phyloP scores from a whole-genome alignment of 2,888 invertebrate genomes.

The Hypomecis atomaria region DNA sequence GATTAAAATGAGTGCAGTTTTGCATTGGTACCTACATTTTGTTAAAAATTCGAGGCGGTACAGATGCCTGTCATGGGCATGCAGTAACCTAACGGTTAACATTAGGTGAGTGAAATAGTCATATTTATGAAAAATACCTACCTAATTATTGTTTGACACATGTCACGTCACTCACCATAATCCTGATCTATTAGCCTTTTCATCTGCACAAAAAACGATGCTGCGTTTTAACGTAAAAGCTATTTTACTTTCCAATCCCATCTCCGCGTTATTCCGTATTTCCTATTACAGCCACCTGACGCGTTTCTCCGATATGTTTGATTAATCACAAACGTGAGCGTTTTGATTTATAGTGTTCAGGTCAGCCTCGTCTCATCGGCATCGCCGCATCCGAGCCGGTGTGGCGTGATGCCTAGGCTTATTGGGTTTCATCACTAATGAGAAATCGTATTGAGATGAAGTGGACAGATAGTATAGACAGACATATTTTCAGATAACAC shows the following conservation, averaged over 20 bases:
- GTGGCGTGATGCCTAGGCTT: slow-evolving; percentile 36
- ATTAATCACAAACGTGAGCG: slow-evolving; percentile 77
- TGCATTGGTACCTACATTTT: too few relatives aligned
- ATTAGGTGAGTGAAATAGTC: too few relatives aligned
- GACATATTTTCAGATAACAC: background rate
- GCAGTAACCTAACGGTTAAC: too few relatives aligned
- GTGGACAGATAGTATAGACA: background rate
- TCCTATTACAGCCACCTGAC: slow-evolving; percentile 51
- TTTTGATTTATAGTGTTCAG: slow-evolving; percentile 75
- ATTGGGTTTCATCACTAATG: slow-evolving; percentile 37
- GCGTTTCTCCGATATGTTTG: slow-evolving; percentile 61
- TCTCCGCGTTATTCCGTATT: slow-evolving; percentile 29
- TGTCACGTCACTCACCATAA: background rate
- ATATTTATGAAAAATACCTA: too few relatives aligned
- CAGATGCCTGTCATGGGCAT: too few relatives aligned
- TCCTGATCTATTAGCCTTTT: slow-evolving; percentile 7
- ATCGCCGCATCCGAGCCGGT: slow-evolving; percentile 36
- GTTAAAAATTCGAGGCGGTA: too few relatives aligned
- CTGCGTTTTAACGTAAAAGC: background rate
- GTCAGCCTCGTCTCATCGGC: slow-evolving; percentile 52
- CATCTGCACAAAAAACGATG: background rate
- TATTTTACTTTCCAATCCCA: slow-evolving; percentile 28
- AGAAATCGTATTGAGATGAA: slow-evolving; percentile 25
- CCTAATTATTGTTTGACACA: too few relatives aligned
- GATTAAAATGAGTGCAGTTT: too few relatives aligned